phyloP scores from a whole-genome alignment of 2,113 vertebrate species.

The Gymnobelideus leadbeateri region DNA sequence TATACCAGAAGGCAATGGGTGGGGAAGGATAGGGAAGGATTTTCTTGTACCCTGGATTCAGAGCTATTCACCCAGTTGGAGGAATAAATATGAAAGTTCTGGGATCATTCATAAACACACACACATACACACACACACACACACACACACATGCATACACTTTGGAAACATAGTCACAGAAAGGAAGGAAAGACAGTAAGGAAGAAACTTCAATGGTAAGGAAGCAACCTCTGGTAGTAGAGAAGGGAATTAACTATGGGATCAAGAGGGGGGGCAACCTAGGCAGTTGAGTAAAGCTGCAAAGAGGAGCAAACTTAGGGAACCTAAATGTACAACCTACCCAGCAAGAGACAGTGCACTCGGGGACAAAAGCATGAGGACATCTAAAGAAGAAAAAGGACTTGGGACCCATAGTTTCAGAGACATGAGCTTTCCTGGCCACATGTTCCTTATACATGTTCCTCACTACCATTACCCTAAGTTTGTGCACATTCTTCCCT shows the following conservation, averaged over 20 bases:
- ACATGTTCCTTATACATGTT: background rate
- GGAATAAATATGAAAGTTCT: too few species aligned
- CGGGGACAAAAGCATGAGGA: background rate
- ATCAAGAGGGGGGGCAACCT: too few species aligned
- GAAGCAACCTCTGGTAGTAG: background rate
- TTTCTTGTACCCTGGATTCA: too few species aligned
- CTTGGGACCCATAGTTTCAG: background rate
- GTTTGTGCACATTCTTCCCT: background rate
- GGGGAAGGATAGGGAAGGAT: too few species aligned
- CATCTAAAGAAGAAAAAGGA: background rate
- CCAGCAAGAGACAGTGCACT: background rate
- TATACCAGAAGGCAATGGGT: too few species aligned
- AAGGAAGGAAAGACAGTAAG: too few species aligned
- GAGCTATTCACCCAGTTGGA: too few species aligned
- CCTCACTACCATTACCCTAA: background rate
- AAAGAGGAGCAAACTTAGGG: background rate
- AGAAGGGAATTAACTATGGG: background rate
- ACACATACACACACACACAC: too few species aligned
- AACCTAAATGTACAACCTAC: background rate
- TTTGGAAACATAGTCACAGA: background rate
- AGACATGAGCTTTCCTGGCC: background rate
- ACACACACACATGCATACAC: too few species aligned
- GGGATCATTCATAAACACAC: too few species aligned
- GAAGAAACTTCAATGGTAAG: too few species aligned
- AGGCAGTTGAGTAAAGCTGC: background rate